Evolutionary conservation across 1,140 invertebrate species (phyloP).

Genomic region (Drosophila nebulosa): DNA sequence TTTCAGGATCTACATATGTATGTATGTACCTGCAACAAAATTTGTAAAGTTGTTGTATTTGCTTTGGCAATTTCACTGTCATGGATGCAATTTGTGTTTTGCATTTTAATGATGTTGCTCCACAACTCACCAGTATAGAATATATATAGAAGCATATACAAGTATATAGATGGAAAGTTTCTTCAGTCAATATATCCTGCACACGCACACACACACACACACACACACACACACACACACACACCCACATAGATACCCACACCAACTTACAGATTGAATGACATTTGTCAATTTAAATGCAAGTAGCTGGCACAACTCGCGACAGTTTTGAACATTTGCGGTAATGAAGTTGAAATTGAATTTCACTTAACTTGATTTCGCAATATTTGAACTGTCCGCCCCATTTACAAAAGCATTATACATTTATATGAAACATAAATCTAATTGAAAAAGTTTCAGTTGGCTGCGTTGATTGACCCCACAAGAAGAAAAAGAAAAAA

Average conservation of each 20-base stretch:
- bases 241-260: background rate
- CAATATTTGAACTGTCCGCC: conserved; percentile 6
- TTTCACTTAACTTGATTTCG: background rate
- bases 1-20: background rate
- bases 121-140: background rate
- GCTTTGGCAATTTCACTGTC: conserved; percentile 16
- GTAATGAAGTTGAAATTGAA: conserved; percentile 28
- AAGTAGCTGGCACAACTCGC: conserved; percentile 5
- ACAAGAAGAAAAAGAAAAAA: too few relatives aligned
- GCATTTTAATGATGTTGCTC: conserved; percentile 20
- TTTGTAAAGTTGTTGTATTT: conserved; percentile 2
- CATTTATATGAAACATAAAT: conserved; percentile 33
- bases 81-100: conserved; percentile 21
- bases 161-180: background rate
- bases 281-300: conserved; percentile 37
- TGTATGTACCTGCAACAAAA: background rate
- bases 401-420: conserved; percentile 1
- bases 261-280: conserved; percentile 9
- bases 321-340: conserved; percentile 15
- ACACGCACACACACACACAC: background rate
- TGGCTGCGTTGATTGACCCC: conserved; percentile 1
- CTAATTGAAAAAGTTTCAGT: conserved; percentile 39
- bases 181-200: background rate
- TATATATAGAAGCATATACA: background rate
- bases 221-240: background rate